phyloP scores from a whole-genome alignment of 1,140 invertebrate species.

The Periplaneta americana region DNA sequence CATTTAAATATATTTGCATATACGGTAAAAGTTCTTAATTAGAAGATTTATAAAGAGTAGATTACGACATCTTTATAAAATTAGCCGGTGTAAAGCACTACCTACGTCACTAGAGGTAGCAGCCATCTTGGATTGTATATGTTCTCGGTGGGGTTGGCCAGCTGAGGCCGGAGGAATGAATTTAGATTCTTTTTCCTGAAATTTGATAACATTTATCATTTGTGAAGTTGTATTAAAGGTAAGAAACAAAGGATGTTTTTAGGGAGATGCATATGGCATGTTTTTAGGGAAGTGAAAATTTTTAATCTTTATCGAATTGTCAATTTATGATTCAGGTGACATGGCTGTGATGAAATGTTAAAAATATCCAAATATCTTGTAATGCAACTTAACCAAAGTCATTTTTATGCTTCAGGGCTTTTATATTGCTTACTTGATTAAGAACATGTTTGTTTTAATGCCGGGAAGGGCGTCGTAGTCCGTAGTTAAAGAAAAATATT shows the following conservation, averaged over 20 bases:
- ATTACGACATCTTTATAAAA: background rate
- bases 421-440: background rate
- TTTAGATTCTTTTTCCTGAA: background rate
- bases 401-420: background rate
- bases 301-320: background rate
- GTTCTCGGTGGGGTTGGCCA: background rate
- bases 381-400: background rate
- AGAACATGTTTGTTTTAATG: background rate
- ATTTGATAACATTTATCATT: background rate
- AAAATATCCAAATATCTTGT: slow-evolving; percentile 25
- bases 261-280: too few species aligned
- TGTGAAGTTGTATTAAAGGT: background rate
- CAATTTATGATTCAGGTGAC: background rate
- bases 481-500: background rate
- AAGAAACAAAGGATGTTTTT: background rate
- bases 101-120: background rate
- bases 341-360: slow-evolving; percentile 22
- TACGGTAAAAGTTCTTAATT: background rate
- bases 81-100: background rate
- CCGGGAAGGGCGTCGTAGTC: background rate
- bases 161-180: slow-evolving; percentile 2
- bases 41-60: background rate
- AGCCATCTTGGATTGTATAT: slow-evolving; percentile 7
- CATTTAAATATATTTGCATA: background rate
- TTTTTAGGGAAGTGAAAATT: background rate